These are phyloP conservation scores for Amiota minor DNA, from an alignment of 2,888 invertebrate species.

Conservation along the genomic window DNA sequence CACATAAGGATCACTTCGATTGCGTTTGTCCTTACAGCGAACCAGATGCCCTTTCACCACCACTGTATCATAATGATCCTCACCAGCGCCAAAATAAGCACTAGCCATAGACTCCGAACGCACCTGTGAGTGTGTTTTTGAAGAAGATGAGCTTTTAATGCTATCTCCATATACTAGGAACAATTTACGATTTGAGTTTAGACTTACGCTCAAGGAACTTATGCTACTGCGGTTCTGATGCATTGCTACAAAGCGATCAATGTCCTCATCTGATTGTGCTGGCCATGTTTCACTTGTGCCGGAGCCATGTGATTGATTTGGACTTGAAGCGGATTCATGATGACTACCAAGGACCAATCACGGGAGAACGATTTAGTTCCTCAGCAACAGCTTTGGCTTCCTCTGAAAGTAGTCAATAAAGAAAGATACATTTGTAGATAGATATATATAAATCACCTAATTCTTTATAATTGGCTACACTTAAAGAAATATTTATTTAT, in stretches of 20 bases:
- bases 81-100: slow-evolving; percentile 95
- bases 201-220: slow-evolving; percentile 78
- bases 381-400: slow-evolving; percentile 69
- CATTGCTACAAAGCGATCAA: slow-evolving; percentile 79
- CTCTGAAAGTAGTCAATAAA: slow-evolving; percentile 52
- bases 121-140: slow-evolving; percentile 75
- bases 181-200: too few relatives aligned
- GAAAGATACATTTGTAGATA: not conserved
- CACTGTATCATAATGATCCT: slow-evolving; percentile 90
- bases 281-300: slow-evolving; percentile 76
- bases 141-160: not conserved
- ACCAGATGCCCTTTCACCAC: slow-evolving; percentile 92
- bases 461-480: not conserved
- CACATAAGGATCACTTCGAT: slow-evolving; percentile 95
- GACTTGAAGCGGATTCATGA: slow-evolving; percentile 75
- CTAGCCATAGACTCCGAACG: slow-evolving; percentile 96
- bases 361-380: slow-evolving; percentile 62
- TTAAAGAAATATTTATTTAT: slow-evolving; percentile 8
- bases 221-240: slow-evolving; percentile 77
- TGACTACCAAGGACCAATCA: slow-evolving; percentile 64
- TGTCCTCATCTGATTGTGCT: slow-evolving; percentile 79
- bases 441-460: not conserved
- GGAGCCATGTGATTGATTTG: slow-evolving; percentile 75
- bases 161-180: not conserved
- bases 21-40: slow-evolving; percentile 92